A percentile compares a stretch with the other conserved stretches of the same genome.
Conservation (phyloP, 2,113 vertebrate species). For the Pseudopipra pipra region DNA sequence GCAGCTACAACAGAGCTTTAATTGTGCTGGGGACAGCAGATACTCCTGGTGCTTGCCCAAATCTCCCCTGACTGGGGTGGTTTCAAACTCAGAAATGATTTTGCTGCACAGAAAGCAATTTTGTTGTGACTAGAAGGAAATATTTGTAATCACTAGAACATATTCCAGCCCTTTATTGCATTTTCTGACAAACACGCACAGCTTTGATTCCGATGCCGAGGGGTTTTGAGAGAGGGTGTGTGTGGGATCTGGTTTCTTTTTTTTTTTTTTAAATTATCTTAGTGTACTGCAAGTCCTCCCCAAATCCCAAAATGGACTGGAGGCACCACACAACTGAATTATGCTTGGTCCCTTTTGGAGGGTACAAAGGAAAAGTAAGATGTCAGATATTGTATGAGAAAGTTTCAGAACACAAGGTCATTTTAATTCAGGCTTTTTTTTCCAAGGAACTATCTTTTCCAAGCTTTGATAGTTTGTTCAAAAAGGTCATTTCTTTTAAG, state of each 20-base stretch:
- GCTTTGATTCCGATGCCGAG: neutral
- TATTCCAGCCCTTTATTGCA: neutral
- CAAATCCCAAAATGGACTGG: constrained; percentile 12
- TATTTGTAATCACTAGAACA: neutral
- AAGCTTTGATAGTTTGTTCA: constrained; percentile 78
- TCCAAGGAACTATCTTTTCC: constrained; percentile 67
- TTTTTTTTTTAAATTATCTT: neutral
- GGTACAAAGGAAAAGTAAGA: constrained; percentile 59
- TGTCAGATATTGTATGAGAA: constrained; percentile 68
- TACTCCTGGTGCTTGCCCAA: neutral
- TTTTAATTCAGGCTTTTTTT: constrained; percentile 70
- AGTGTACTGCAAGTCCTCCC: neutral
- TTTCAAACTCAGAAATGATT: neutral
- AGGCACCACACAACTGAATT: constrained; percentile 12
- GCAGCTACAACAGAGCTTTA: neutral
- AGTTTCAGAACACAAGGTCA: constrained; percentile 79
- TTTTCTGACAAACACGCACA: neutral
- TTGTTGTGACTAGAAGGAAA: neutral
- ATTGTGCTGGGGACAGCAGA: constrained; percentile 31
- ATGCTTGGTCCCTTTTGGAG: neutral
- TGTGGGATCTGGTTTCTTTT: neutral
- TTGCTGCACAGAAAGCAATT: neutral
- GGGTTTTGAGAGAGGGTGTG: neutral
- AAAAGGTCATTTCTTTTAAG: constrained; percentile 79
- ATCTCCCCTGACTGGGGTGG: neutral